Evolutionary conservation across 2,113 vertebrate genomes (phyloP).

Genomic region (Typhlomys cinereus): DNA sequence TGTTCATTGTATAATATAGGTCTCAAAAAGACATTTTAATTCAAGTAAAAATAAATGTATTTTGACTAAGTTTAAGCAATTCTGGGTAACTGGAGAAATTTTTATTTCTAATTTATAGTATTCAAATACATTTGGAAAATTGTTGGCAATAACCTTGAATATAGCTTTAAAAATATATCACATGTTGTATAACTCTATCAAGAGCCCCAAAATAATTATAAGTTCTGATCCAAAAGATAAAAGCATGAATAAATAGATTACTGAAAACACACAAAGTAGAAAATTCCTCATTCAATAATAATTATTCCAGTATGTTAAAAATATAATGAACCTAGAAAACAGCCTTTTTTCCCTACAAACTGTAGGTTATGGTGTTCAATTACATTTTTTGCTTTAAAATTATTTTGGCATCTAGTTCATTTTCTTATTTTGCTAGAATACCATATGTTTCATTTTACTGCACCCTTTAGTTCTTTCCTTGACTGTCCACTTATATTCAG

Average conservation of each 20-base stretch:
- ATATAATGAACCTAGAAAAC: neutral
- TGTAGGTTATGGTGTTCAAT: neutral
- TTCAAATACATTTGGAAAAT: constrained; percentile 20
- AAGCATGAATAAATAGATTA: neutral
- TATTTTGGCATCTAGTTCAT: neutral
- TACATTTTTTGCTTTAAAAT: neutral
- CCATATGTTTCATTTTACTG: neutral
- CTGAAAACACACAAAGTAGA: constrained; percentile 15
- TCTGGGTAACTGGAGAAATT: neutral
- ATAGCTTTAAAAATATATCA: neutral
- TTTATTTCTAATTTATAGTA: neutral
- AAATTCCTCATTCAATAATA: neutral
- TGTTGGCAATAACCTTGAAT: neutral
- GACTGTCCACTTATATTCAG: neutral
- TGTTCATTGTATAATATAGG: neutral
- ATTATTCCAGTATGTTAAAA: constrained; percentile 16
- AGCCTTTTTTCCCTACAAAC: neutral
- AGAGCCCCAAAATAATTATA: neutral
- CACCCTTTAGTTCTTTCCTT: neutral
- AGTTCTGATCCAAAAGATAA: neutral
- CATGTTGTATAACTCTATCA: neutral
- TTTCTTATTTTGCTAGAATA: constrained; percentile 7
- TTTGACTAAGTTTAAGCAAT: constrained; percentile 20
- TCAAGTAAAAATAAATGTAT: neutral
- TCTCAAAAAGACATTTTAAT: neutral